phyloP scores from a whole-genome alignment of 2,113 vertebrate genomes.

The Eclectus roratus region DNA sequence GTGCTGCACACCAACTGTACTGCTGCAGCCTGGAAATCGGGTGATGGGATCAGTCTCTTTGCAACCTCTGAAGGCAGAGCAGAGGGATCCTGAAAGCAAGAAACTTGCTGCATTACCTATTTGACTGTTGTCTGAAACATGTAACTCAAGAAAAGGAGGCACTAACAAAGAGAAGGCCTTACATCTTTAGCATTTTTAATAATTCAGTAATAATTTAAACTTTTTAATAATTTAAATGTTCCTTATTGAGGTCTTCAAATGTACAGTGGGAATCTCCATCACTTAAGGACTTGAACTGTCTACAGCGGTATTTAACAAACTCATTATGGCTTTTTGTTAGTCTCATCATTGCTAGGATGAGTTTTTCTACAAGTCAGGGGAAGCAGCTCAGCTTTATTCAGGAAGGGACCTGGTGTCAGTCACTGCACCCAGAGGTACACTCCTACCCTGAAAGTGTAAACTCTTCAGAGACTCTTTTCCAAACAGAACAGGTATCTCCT shows the following conservation, averaged over 20 bases:
- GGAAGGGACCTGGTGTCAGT: background rate
- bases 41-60: background rate
- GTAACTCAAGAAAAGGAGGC: background rate
- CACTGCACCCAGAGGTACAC: rapidly evolving
- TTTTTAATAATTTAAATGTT: background rate
- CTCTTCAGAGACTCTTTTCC: background rate
- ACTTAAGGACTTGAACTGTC: background rate
- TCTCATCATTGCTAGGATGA: background rate
- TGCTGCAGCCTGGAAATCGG: background rate
- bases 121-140: background rate
- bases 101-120: background rate
- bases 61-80: background rate
- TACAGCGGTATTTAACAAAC: background rate
- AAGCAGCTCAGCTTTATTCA: background rate
- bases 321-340: background rate
- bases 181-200: background rate
- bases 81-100: background rate
- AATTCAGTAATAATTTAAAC: background rate
- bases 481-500: background rate
- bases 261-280: background rate
- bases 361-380: background rate
- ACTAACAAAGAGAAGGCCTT: background rate
- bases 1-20: background rate
- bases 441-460: background rate
- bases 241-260: background rate